phyloP scores from a whole-genome alignment of 1,140 invertebrate species.

The Drosophila ogumai region DNA sequence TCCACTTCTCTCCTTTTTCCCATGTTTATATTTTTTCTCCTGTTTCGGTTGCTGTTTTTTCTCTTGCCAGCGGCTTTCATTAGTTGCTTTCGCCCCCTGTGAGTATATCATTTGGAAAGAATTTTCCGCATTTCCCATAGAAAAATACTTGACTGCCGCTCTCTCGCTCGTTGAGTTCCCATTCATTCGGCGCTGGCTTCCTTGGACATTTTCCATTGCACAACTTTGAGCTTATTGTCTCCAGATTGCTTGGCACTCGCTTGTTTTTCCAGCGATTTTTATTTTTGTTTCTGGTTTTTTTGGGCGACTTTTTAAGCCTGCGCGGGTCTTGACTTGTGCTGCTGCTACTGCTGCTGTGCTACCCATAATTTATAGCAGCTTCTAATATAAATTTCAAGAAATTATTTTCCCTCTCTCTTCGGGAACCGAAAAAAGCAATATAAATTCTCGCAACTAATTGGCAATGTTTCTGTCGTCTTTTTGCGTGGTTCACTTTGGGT shows the following conservation, averaged over 20 bases:
- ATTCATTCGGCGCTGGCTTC: conserved; percentile 13
- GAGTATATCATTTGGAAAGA: conserved; percentile 43
- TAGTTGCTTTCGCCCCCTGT: conserved; percentile 22
- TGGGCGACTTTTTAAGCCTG: conserved; percentile 32
- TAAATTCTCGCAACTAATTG: conserved; percentile 80
- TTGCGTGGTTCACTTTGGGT: conserved; percentile 14
- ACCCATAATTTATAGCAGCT: conserved; percentile 70
- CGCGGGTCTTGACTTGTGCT: conserved; percentile 16
- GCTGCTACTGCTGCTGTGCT: background rate
- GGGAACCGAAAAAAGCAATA: conserved; percentile 64
- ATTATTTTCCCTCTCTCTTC: conserved; percentile 52
- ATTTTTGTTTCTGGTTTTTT: conserved; percentile 10
- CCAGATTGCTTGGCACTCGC: conserved; percentile 47
- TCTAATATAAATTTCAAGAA: conserved; percentile 78
- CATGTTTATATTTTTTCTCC: conserved; percentile 18
- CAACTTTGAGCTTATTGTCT: conserved; percentile 70
- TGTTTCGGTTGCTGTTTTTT: conserved; percentile 30
- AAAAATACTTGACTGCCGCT: conserved; percentile 36
- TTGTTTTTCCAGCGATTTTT: conserved; percentile 11
- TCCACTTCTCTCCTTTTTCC: conserved; percentile 8
- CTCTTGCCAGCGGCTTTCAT: conserved; percentile 44
- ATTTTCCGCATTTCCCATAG: conserved; percentile 23
- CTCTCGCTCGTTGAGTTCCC: conserved; percentile 6
- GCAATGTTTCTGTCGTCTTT: conserved; percentile 51
- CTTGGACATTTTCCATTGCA: conserved; percentile 59